Evolutionary conservation across 2,113 vertebrate species (phyloP).

Genomic region (Callipepla squamata): DNA sequence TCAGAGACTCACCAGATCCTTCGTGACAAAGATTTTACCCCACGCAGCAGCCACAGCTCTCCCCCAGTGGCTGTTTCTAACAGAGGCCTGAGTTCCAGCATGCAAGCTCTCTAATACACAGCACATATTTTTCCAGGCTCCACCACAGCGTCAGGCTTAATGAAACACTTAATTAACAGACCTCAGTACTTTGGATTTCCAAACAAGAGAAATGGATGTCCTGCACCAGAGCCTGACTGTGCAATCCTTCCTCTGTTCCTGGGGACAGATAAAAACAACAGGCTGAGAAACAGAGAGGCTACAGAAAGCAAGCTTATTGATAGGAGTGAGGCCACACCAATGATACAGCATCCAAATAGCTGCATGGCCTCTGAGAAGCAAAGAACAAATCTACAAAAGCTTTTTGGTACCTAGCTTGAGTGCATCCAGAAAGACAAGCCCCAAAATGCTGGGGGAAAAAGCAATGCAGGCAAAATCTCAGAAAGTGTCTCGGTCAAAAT

Average conservation of each 20-base stretch:
- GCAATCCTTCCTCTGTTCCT: background rate
- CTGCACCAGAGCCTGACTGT: background rate
- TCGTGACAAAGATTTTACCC: background rate
- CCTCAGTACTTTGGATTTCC: background rate
- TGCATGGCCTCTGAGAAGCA: background rate
- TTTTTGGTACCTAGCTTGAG: background rate
- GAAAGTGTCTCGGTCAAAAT: background rate
- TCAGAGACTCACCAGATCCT: background rate
- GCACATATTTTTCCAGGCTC: slow-evolving; percentile 31
- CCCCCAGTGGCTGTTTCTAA: background rate
- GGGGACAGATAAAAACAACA: background rate
- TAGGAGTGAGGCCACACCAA: background rate
- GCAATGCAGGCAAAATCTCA: background rate
- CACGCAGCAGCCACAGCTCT: background rate
- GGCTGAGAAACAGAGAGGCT: background rate
- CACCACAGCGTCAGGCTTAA: background rate
- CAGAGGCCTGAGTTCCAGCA: background rate
- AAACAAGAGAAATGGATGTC: background rate
- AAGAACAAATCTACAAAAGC: background rate
- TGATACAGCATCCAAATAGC: background rate
- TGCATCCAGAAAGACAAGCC: background rate
- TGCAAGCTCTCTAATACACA: background rate
- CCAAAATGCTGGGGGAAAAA: background rate
- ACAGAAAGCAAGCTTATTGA: background rate
- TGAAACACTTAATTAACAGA: slow-evolving; percentile 63